Conservation (phyloP, 2,797 vertebrate genomes). For the Crenuchus spilurus region DNA sequence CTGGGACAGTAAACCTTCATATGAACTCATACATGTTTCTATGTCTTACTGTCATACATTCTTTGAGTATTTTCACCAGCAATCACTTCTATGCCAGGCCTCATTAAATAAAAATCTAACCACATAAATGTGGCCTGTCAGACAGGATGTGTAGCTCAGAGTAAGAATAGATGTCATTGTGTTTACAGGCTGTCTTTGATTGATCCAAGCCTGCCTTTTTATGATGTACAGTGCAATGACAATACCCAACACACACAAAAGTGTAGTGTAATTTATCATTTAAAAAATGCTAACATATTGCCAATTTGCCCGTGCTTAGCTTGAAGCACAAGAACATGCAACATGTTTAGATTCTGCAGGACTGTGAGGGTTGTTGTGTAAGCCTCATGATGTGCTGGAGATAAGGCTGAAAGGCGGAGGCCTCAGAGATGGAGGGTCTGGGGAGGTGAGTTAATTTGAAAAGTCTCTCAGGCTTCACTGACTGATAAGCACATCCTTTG, state of each 20-base stretch:
- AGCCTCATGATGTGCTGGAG: slow-evolving; percentile 8
- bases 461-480: slow-evolving; percentile 7
- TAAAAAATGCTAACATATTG: neutral
- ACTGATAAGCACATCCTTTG: slow-evolving; percentile 46
- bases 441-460: slow-evolving; percentile 34
- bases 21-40: neutral
- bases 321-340: neutral
- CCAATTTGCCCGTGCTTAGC: too few species aligned
- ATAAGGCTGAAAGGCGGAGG: slow-evolving; percentile 25
- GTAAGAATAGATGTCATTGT: too few species aligned
- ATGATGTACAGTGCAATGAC: too few species aligned
- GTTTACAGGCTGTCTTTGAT: too few species aligned
- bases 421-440: neutral
- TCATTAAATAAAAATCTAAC: neutral
- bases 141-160: neutral
- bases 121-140: neutral
- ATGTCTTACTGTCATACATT: neutral
- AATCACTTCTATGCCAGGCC: too few species aligned
- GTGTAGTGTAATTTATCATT: too few species aligned
- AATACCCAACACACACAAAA: too few species aligned
- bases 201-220: too few species aligned
- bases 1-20: slow-evolving; percentile 7
- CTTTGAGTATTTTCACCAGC: too few species aligned
- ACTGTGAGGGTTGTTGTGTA: slow-evolving; percentile 11
- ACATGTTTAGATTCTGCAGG: neutral